Base-by-base conservation (phyloP, 2,797 vertebrate species). In the Ctenosaura bakeri region DNA sequence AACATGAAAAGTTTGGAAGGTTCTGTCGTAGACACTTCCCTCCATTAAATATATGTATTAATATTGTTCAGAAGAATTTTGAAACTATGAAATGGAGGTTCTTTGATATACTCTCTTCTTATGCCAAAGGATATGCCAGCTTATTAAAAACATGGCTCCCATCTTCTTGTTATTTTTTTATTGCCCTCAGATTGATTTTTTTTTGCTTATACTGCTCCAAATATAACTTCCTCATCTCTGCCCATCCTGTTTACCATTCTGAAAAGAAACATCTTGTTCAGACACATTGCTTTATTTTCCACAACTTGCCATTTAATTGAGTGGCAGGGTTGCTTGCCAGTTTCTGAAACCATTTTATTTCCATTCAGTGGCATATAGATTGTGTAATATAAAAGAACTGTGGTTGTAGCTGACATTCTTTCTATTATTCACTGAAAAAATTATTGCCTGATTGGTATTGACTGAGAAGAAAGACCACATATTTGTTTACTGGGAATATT, bases 311-410 rank as follows among this genome's bases (percentile, higher is more conserved):
- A 66, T 87, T 66, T 46, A 66, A 84, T 76, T 83, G 54, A 46
- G 3, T 16, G 20, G 18, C 18, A 22, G 32, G 24, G 12, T 59
- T 76, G 38, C 32, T 42, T 76, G 38, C 38, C 18, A 59, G 24
- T 50, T 46, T 71, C 46, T 18, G 6, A 73, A 38, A 69, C 46
- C 13, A 54, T 80, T 80, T 74, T 74, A 88, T 83, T 88, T 88
- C 35, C 62, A 12, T 83, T 74, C 66, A 82, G 8, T 46, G 56
- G n/a, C 32, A 64, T 79, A 78, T 35, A 80, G 1, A 66, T 66
- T 80, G 64, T 66, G 52, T 54, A 35, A 54, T 71, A 80, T 38
- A 46, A 52, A 80, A 64, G 22, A 73, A 88, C 42, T n/a, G 22
- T 50, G 29, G 56, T 82, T 82, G 26, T 26, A 66, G 59, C 29